These are phyloP conservation scores for Carposina sasakii DNA, from an alignment of 1,140 invertebrate genomes.

Conservation along the genomic window DNA sequence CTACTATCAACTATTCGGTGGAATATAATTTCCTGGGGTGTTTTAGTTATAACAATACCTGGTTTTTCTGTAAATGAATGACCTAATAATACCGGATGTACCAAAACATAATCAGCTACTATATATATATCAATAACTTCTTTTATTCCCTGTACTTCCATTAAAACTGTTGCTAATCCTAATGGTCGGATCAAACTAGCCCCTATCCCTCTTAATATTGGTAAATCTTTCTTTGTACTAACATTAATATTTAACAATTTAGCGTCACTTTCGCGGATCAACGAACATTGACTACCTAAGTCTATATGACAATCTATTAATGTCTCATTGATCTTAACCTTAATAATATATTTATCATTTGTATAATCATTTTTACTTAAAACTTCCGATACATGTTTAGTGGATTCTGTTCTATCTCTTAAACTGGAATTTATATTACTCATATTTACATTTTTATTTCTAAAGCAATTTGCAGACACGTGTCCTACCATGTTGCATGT, in stretches of 20 bases:
- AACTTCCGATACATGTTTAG: constrained; percentile 10
- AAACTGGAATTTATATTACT: background rate
- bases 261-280: constrained; percentile 14
- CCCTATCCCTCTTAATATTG: constrained; percentile 22
- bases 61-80: constrained; percentile 33
- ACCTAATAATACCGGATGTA: constrained; percentile 26
- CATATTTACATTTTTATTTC: constrained; percentile 8
- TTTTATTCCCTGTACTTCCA: constrained; percentile 25
- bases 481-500: constrained; percentile 21
- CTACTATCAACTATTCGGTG: background rate
- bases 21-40: constrained; percentile 1
- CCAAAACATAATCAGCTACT: constrained; percentile 26
- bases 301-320: constrained; percentile 19
- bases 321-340: constrained; percentile 16
- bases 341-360: constrained; percentile 22
- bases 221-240: constrained; percentile 7
- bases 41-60: constrained; percentile 7
- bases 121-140: constrained; percentile 25
- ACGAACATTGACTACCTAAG: constrained; percentile 23
- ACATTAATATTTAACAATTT: constrained; percentile 9
- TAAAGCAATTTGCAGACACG: constrained; percentile 11
- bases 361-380: background rate
- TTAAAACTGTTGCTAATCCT: constrained; percentile 10
- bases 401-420: constrained; percentile 7
- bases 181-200: constrained; percentile 14